Conservation (phyloP, 2,113 vertebrate species). For the Takifugu flavidus region DNA sequence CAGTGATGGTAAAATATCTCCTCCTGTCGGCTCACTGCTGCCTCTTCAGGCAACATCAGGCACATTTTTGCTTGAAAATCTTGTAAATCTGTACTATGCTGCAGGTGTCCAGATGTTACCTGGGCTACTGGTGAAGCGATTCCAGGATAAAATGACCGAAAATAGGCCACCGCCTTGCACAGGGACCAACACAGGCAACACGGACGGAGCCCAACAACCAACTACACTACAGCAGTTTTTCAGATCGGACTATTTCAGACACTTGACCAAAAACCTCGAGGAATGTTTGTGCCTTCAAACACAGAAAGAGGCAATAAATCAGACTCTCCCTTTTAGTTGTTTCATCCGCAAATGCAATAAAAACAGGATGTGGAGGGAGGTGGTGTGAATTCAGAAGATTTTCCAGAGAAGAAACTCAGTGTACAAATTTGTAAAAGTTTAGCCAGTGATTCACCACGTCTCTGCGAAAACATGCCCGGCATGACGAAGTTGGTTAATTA, state of each 20-base stretch:
- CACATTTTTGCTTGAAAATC: too few species aligned
- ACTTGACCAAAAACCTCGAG: not conserved
- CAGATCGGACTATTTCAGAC: conserved; percentile 9
- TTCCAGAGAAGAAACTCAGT: not conserved
- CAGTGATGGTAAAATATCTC: too few species aligned
- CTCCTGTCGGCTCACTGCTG: too few species aligned
- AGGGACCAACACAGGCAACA: too few species aligned
- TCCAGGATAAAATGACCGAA: not conserved
- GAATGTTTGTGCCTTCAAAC: not conserved
- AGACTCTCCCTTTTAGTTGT: not conserved
- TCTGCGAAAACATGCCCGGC: not conserved
- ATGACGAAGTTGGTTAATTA: conserved; percentile 2
- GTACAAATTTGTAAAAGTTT: not conserved
- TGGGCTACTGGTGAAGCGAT: not conserved
- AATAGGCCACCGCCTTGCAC: conserved; percentile 1
- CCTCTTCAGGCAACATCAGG: too few species aligned
- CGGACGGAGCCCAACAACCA: too few species aligned
- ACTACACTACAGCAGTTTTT: not conserved
- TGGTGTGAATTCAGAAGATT: not conserved
- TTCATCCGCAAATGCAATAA: conserved; percentile 1
- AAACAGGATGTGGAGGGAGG: conserved; percentile 1
- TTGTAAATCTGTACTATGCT: too few species aligned
- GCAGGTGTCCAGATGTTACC: too few species aligned
- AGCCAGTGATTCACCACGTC: conserved; percentile 6
- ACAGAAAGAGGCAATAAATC: not conserved